Evolutionary conservation across 2,888 invertebrate species (phyloP).

Genomic region (Andrena flavipes): DNA sequence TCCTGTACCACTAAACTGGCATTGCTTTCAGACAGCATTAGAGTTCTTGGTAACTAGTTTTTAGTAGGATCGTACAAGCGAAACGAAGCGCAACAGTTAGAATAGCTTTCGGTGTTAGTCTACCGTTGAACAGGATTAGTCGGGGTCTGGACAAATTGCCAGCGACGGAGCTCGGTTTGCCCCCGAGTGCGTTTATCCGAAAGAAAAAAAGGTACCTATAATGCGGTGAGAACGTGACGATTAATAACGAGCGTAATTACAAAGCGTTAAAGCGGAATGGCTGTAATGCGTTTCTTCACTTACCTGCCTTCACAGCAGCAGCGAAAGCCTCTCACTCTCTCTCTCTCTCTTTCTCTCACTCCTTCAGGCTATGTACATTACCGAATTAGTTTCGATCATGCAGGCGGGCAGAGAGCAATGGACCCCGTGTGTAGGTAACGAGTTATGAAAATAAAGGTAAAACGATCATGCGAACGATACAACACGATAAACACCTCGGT

Average conservation of each 20-base stretch:
- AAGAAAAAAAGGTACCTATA: not conserved
- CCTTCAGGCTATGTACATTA: conserved; percentile 75
- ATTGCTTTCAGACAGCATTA: not conserved
- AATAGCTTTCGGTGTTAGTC: not conserved
- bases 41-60: not conserved
- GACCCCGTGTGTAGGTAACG: conserved; percentile 77
- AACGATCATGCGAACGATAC: conserved; percentile 78
- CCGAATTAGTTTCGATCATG: conserved; percentile 81
- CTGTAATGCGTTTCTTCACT: conserved; percentile 78
- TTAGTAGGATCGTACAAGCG: not conserved
- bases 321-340: conserved; percentile 35
- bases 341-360: conserved; percentile 22
- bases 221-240: conserved; percentile 50
- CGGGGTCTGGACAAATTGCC: not conserved
- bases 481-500: conserved; percentile 64
- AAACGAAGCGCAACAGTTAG: not conserved
- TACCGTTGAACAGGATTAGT: not conserved
- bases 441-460: conserved; percentile 74
- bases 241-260: conserved; percentile 60
- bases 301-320: conserved; percentile 70
- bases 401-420: conserved; percentile 82
- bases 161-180: not conserved
- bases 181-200: not conserved
- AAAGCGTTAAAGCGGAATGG: conserved; percentile 70
- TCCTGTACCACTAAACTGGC: no score